These are phyloP conservation scores for Channallabes apus DNA, from an alignment of 2,797 vertebrate genomes.

Conservation along the genomic window DNA sequence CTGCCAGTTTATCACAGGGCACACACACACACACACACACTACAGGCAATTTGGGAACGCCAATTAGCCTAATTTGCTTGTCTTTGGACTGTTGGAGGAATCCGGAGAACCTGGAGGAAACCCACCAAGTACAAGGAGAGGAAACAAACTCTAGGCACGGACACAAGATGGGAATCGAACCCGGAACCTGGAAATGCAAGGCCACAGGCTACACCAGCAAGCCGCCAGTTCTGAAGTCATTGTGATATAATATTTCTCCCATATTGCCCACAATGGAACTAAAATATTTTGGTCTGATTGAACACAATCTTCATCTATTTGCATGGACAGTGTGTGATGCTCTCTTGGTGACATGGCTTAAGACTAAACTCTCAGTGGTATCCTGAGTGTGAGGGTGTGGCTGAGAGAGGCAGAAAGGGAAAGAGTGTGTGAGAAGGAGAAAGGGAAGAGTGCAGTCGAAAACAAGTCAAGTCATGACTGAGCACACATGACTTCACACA, in stretches of 20 bases:
- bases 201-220: too few relatives aligned
- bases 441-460: slow-evolving; percentile 17
- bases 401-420: slow-evolving; percentile 20
- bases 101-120: too few relatives aligned
- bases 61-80: too few relatives aligned
- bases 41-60: too few relatives aligned
- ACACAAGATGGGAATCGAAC: too few relatives aligned
- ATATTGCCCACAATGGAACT: background rate
- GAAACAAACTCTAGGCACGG: too few relatives aligned
- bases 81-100: too few relatives aligned
- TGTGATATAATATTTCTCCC: background rate
- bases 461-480: slow-evolving; percentile 43
- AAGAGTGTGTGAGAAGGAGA: slow-evolving; percentile 11
- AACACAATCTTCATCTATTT: background rate
- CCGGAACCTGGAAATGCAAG: too few relatives aligned
- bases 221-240: background rate
- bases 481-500: slow-evolving; percentile 32
- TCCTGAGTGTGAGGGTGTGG: slow-evolving; percentile 25
- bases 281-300: background rate
- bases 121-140: too few relatives aligned
- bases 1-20: too few relatives aligned
- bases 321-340: background rate
- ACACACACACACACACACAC: too few relatives aligned
- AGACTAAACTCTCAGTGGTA: slow-evolving; percentile 36
- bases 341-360: slow-evolving; percentile 17